Percentiles rank a stretch among this genome's conserved stretches.
These are phyloP conservation scores for Macrotrachela quadricornifera DNA, from an alignment of 1,140 invertebrate genomes.

Conservation along the genomic window DNA sequence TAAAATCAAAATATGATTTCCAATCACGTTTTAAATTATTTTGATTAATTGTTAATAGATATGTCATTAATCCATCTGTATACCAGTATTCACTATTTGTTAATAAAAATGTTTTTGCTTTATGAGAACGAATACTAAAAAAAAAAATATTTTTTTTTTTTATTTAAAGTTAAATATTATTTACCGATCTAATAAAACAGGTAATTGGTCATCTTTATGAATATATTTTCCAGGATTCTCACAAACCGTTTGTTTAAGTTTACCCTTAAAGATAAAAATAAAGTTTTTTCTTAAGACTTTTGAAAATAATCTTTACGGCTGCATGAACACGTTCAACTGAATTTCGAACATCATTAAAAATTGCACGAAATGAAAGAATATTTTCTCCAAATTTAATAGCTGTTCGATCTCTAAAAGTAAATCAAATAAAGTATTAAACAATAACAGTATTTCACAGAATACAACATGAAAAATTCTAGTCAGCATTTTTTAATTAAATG, in stretches of 20 bases:
- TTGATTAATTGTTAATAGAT: constrained; percentile 47
- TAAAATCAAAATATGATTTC: constrained; percentile 78
- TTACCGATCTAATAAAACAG: not conserved
- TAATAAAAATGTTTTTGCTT: constrained; percentile 75
- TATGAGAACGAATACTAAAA: constrained; percentile 40
- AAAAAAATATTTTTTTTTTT: not conserved
- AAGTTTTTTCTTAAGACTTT: not conserved
- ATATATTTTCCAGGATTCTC: constrained; percentile 73
- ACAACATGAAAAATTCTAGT: not conserved
- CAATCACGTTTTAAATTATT: constrained; percentile 35
- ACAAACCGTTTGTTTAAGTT: constrained; percentile 63
- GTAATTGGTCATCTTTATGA: not conserved
- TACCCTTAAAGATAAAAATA: constrained; percentile 39
- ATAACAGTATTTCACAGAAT: too few species aligned
- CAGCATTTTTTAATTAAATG: not conserved
- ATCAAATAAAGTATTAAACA: too few species aligned
- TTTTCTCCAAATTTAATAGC: constrained; percentile 75
- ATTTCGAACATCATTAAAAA: constrained; percentile 80
- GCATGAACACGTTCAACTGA: constrained; percentile 82
- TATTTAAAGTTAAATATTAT: not conserved
- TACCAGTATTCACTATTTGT: constrained; percentile 93
- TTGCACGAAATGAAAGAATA: constrained; percentile 84
- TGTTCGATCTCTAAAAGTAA: constrained; percentile 27
- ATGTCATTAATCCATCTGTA: constrained; percentile 82
- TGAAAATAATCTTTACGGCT: constrained; percentile 24